These are phyloP conservation scores for Keiferia lycopersicella DNA, from an alignment of 2,888 invertebrate species.

Conservation along the genomic window DNA sequence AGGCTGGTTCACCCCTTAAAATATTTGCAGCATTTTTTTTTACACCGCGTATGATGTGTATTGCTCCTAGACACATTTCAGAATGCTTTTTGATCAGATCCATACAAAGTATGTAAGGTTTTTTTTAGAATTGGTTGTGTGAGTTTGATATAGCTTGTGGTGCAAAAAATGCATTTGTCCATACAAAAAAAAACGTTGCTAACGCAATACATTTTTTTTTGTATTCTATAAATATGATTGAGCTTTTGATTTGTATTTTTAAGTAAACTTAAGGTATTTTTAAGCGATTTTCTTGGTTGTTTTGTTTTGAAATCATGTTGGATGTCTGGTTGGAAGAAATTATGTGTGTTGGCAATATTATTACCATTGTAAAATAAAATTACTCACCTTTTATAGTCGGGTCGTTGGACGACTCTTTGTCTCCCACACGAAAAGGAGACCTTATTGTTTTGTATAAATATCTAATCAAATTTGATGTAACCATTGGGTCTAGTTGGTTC, in stretches of 20 bases:
- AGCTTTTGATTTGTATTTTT: constrained; percentile 19
- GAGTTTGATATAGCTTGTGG: not conserved
- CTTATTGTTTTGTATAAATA: too few relatives aligned
- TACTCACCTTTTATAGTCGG: too few relatives aligned
- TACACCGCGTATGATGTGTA: too few relatives aligned
- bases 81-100: not conserved
- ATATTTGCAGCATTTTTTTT: too few relatives aligned
- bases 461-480: too few relatives aligned
- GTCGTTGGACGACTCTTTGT: too few relatives aligned
- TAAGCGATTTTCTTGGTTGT: constrained; percentile 36
- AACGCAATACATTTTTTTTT: constrained; percentile 10
- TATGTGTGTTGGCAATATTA: constrained; percentile 9
- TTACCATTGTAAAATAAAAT: not conserved
- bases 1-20: too few relatives aligned
- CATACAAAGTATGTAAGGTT: not conserved
- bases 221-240: constrained; percentile 1
- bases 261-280: constrained; percentile 36
- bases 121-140: constrained; percentile 8
- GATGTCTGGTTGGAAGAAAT: constrained; percentile 30
- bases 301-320: constrained; percentile 41
- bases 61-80: too few relatives aligned
- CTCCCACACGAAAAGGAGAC: too few relatives aligned
- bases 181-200: not conserved
- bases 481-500: not conserved
- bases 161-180: constrained; percentile 17